These are phyloP conservation scores for Meda fulgida DNA, from an alignment of 2,797 vertebrate genomes.

Conservation along the genomic window DNA sequence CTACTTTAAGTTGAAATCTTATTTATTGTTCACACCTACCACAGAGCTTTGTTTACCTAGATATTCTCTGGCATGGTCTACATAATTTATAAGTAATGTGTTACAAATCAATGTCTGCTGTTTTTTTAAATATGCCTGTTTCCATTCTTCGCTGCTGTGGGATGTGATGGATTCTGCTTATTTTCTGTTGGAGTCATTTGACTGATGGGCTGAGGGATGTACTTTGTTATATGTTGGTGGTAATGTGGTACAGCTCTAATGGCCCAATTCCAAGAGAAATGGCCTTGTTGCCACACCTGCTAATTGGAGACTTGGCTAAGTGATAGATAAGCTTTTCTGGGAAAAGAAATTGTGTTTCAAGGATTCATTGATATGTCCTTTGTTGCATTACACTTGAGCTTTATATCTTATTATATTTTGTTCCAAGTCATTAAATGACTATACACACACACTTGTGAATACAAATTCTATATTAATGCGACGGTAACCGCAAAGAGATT, in stretches of 20 bases:
- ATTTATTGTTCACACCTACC: neutral
- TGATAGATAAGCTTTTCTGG: conserved; percentile 18
- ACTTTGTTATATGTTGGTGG: conserved; percentile 45
- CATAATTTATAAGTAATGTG: conserved; percentile 67
- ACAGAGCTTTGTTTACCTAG: conserved; percentile 18
- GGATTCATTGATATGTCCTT: neutral
- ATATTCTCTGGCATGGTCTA: conserved; percentile 26
- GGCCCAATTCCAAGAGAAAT: conserved; percentile 37
- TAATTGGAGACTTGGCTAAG: conserved; percentile 24
- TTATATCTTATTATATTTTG: neutral
- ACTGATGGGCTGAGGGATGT: conserved; percentile 69
- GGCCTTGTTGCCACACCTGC: conserved; percentile 18
- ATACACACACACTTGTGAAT: neutral
- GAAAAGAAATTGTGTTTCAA: neutral
- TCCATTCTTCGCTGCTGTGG: conserved; percentile 57
- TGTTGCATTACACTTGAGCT: neutral
- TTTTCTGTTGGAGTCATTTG: conserved; percentile 63
- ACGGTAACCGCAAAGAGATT: neutral
- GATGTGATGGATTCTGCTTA: conserved; percentile 76
- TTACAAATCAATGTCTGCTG: conserved; percentile 62
- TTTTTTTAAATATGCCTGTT: conserved; percentile 67
- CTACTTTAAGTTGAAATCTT: conserved; percentile 27
- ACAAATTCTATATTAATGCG: neutral
- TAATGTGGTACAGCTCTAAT: conserved; percentile 44
- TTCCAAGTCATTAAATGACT: neutral